These are phyloP conservation scores for Apistogramma diplotaenia DNA, from an alignment of 2,113 vertebrate species.

Conservation along the genomic window DNA sequence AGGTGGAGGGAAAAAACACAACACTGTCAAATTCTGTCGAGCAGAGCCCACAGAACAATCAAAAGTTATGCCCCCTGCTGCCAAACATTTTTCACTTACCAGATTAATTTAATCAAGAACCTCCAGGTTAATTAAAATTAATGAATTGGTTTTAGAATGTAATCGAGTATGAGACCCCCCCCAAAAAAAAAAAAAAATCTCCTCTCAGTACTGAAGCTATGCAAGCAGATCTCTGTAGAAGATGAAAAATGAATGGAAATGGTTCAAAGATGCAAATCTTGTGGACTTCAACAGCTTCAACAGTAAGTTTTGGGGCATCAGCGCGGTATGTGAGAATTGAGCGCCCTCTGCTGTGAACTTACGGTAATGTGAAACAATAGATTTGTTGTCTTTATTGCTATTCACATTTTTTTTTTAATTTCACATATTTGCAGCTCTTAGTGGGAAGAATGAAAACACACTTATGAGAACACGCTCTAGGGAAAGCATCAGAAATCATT, in stretches of 20 bases:
- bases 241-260: constrained; percentile 4
- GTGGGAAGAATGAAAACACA: not conserved
- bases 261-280: not conserved
- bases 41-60: not conserved
- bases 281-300: not conserved
- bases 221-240: not conserved
- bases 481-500: not conserved
- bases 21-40: not conserved
- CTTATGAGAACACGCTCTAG: not conserved
- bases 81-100: not conserved
- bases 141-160: not conserved
- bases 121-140: not conserved
- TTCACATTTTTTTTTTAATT: not conserved
- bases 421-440: not conserved
- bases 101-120: not conserved
- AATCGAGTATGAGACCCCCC: not conserved
- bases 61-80: not conserved
- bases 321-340: not conserved
- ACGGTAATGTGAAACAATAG: not conserved
- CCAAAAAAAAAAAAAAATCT: too few relatives aligned
- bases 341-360: constrained; percentile 51
- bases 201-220: not conserved
- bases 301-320: not conserved
- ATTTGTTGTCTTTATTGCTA: not conserved
- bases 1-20: not conserved